These are phyloP conservation scores for Gavialis gangeticus DNA, from an alignment of 2,113 vertebrate species.

Conservation along the genomic window DNA sequence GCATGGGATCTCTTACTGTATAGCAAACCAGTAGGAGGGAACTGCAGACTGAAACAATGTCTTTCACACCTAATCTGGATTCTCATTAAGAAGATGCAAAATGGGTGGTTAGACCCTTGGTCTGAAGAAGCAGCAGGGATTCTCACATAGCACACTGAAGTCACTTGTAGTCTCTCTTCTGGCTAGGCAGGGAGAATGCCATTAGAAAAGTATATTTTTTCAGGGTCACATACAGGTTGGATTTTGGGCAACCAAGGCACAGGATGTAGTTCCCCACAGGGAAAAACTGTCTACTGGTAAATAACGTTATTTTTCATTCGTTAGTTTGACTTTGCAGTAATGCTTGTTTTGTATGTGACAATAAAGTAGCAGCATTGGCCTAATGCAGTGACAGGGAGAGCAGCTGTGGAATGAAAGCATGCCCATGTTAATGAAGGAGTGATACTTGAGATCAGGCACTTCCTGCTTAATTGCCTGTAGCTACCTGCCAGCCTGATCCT, in stretches of 20 bases:
- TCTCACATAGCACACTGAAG: background rate
- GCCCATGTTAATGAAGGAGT: background rate
- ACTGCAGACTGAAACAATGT: background rate
- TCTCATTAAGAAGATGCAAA: background rate
- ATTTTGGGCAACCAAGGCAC: conserved; percentile 8
- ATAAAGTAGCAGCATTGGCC: background rate
- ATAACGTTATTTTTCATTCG: background rate
- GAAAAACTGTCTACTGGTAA: background rate
- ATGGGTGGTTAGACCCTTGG: background rate
- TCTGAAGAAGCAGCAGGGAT: background rate
- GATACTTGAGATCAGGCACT: background rate
- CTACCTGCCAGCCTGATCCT: background rate
- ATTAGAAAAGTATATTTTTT: conserved; percentile 19
- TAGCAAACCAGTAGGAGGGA: background rate
- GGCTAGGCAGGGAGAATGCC: background rate
- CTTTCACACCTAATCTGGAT: background rate
- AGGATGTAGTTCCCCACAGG: conserved; percentile 23
- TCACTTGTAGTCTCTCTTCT: background rate
- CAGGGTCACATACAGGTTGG: background rate
- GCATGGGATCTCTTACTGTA: background rate
- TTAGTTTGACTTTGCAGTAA: background rate
- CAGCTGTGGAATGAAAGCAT: background rate
- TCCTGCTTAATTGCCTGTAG: background rate
- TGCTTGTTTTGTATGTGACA: background rate
- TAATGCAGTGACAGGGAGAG: background rate